Percentiles rank a stretch among this genome's conserved stretches.
These are phyloP conservation scores for Ganaspis brasiliensis DNA, from an alignment of 2,888 invertebrate species.

Conservation along the genomic window DNA sequence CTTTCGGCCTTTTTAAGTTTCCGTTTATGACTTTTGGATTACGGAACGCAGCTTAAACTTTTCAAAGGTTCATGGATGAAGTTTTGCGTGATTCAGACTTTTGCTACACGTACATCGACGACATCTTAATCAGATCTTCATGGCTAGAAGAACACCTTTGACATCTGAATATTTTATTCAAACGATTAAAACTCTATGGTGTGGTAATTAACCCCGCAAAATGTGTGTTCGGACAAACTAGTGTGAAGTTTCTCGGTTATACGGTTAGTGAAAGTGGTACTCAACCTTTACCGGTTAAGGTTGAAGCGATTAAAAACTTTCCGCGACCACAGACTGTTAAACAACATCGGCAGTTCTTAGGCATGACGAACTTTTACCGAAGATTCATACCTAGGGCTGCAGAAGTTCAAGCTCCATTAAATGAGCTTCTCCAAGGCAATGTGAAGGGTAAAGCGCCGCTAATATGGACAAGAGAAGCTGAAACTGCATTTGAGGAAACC, in stretches of 20 bases:
- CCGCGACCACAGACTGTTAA: conserved; percentile 67
- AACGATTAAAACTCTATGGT: conserved; percentile 50
- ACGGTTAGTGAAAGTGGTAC: conserved; percentile 66
- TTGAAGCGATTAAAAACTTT: conserved; percentile 66
- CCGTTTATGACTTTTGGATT: conserved; percentile 68
- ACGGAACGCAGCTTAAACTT: conserved; percentile 68
- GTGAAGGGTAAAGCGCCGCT: conserved; percentile 40
- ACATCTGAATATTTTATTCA: conserved; percentile 52
- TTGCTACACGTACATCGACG: conserved; percentile 56
- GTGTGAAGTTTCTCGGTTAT: conserved; percentile 70
- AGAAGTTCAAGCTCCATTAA: conserved; percentile 70
- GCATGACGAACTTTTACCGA: conserved; percentile 76
- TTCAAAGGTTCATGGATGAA: conserved; percentile 61
- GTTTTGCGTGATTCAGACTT: conserved; percentile 58
- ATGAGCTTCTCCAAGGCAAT: conserved; percentile 56
- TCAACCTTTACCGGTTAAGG: conserved; percentile 70
- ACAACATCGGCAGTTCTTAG: conserved; percentile 72
- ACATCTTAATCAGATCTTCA: conserved; percentile 56
- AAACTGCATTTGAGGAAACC: conserved; percentile 50
- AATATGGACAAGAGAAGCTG: conserved; percentile 48
- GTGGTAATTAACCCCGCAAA: conserved; percentile 66
- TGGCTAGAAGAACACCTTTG: conserved; percentile 51
- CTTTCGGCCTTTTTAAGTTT: conserved; percentile 71
- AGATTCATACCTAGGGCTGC: conserved; percentile 74
- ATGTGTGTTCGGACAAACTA: conserved; percentile 66